These are phyloP conservation scores for Microctonus brassicae DNA, from an alignment of 2,888 invertebrate genomes.

Conservation along the genomic window DNA sequence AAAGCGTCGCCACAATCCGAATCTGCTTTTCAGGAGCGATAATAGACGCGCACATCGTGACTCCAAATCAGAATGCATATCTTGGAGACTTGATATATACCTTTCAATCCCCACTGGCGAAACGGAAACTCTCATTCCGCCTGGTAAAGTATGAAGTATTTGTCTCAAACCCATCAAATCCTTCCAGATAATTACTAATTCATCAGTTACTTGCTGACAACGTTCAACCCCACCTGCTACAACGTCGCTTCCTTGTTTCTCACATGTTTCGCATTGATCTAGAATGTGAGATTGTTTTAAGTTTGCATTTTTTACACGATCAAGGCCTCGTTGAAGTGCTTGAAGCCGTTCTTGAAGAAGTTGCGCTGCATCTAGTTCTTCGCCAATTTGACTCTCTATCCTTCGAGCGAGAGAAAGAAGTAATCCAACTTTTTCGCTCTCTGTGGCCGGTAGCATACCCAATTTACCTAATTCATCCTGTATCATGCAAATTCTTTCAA, in stretches of 20 bases:
- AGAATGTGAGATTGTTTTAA: constrained; percentile 72
- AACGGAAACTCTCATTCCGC: constrained; percentile 80
- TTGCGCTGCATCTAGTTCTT: constrained; percentile 83
- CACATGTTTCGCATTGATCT: constrained; percentile 80
- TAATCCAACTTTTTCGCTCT: constrained; percentile 83
- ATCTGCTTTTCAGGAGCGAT: constrained; percentile 75
- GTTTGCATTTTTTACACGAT: constrained; percentile 78
- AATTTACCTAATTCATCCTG: constrained; percentile 84
- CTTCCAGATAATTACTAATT: constrained; percentile 81
- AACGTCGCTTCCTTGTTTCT: constrained; percentile 81
- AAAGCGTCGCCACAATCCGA: constrained; percentile 82
- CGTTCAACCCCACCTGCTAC: constrained; percentile 83
- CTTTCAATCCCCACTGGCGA: constrained; percentile 83
- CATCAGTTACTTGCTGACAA: constrained; percentile 80
- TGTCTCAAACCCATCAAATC: constrained; percentile 83
- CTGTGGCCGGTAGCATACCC: constrained; percentile 79
- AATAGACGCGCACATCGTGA: constrained; percentile 79
- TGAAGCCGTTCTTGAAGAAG: constrained; percentile 82
- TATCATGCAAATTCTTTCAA: constrained; percentile 81
- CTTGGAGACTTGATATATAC: constrained; percentile 82
- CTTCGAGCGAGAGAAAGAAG: constrained; percentile 79
- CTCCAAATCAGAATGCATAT: constrained; percentile 81
- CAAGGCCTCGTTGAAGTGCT: constrained; percentile 80
- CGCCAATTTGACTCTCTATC: constrained; percentile 80
- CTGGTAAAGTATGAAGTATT: constrained; percentile 83